A percentile compares a stretch with the other conserved stretches of the same genome.
Evolutionary conservation across 2,797 vertebrate species (phyloP).

Genomic region (Vultur gryphus): DNA sequence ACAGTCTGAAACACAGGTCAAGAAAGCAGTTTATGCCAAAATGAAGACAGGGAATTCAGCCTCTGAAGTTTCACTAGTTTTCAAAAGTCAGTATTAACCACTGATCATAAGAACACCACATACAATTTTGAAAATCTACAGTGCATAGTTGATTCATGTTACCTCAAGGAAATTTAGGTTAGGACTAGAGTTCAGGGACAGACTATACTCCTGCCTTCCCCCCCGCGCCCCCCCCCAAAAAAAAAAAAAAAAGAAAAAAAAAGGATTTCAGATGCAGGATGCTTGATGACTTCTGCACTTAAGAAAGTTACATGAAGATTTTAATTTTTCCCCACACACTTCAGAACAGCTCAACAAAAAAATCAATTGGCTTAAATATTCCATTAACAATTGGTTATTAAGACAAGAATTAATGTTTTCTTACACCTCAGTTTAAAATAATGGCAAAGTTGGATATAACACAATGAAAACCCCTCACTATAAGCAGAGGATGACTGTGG

Average conservation of each 20-base stretch:
- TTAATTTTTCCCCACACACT: neutral
- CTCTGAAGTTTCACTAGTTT: neutral
- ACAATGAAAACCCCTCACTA: neutral
- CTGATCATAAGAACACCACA: neutral
- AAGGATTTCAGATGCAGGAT: neutral
- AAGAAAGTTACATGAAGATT: neutral
- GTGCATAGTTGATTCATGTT: neutral
- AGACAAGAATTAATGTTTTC: neutral
- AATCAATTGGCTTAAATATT: neutral
- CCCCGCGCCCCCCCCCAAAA: too few species aligned
- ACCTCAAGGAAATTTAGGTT: neutral
- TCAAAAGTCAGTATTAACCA: neutral
- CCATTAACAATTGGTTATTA: neutral
- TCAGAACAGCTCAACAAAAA: neutral
- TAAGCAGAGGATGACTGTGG: neutral
- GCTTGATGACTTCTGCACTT: neutral
- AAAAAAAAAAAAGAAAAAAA: too few species aligned
- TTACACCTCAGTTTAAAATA: neutral
- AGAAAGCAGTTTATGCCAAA: neutral
- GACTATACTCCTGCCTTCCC: neutral
- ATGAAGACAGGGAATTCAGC: neutral
- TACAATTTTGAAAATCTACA: neutral
- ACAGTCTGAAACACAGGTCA: neutral
- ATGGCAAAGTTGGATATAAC: neutral
- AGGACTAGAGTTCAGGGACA: neutral